Base-by-base conservation (phyloP, 2,888 invertebrate genomes). In the Brenthis hecate region DNA sequence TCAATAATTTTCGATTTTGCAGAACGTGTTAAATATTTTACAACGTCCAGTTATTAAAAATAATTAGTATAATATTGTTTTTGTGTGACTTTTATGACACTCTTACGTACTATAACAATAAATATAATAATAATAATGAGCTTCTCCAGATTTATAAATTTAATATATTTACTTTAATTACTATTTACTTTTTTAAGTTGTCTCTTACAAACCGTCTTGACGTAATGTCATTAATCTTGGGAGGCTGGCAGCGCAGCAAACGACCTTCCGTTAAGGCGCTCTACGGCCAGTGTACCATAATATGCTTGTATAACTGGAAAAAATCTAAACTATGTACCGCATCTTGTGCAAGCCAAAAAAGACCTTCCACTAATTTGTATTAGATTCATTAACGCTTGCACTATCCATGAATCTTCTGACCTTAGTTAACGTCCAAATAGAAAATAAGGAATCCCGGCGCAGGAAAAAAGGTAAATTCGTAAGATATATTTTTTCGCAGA, bases 1-100 rank as follows among this genome's bases (percentile, higher is more conserved):
- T 87, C 91, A 89, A 91, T 92, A 91, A 91, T 92, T 91, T 89
- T 85, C 86, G 87, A 14, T 11, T 50, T 58, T 58, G 85, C 85
- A 88, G 89, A 89, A 90, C 88, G 88, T 89, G 87, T 87, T 91
- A 89, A 89, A 92, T 91, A 91, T 91, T 91, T 91, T 91, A 91
- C 86, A 86, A 85, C 87, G 89, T 90, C 90, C 91, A 85, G 85
- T 83, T 81, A 82, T 79, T 79, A 83, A 82, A 80, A 78, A 78
- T 78, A 76, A 81, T 82, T 83, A 14, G 11, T 53, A 53, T 16
- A 16, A 53, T n/a, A 16, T 1, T 6, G 4, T 51, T 16, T 14
- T 53, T 53, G 11, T 16, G 11, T 16, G 51, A 53, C 13, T 16
- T 16, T 53, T 53, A 53, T 53, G 51, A 53, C 16, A 16, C 14